A percentile compares a stretch with the other conserved stretches of the same genome.
Conservation (phyloP, 2,113 vertebrate genomes). For the Cyprinodon variegatus region DNA sequence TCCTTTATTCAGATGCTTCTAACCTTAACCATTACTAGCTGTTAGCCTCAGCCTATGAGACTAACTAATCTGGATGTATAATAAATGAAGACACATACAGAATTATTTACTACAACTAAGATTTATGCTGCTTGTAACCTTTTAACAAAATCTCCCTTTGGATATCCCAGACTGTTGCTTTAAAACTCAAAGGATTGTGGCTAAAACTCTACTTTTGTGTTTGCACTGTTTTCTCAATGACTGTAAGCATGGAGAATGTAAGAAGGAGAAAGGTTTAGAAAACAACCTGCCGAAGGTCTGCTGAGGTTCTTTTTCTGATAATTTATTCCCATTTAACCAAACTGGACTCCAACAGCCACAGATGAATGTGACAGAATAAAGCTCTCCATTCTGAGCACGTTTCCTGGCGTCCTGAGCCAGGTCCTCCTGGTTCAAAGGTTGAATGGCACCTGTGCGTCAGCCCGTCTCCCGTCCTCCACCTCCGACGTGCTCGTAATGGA, state of each 20-base stretch:
- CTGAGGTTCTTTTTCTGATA: conserved; percentile 11
- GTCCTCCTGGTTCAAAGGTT: conserved; percentile 41
- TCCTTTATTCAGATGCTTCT: not conserved
- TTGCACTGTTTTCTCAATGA: conserved; percentile 36
- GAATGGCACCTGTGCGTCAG: conserved; percentile 36
- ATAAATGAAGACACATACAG: not conserved
- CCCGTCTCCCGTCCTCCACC: conserved; percentile 1
- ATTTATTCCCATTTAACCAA: conserved; percentile 38
- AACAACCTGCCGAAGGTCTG: not conserved
- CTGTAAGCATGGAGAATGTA: not conserved
- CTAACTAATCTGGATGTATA: not conserved
- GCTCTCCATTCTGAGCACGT: conserved; percentile 14
- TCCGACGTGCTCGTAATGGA: not conserved
- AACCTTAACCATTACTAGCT: not conserved
- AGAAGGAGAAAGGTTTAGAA: not conserved
- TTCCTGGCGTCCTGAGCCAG: conserved; percentile 22
- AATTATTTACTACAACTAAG: not conserved
- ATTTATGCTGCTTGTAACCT: not conserved
- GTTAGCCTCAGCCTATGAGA: not conserved
- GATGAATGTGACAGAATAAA: conserved; percentile 46
- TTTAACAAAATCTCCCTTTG: not conserved
- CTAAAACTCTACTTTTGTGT: conserved; percentile 16
- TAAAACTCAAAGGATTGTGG: not conserved
- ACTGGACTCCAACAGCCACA: conserved; percentile 3
- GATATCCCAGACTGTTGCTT: no score